Conservation (phyloP, 1,140 invertebrate species). For the Leptinotarsa lineolata region DNA sequence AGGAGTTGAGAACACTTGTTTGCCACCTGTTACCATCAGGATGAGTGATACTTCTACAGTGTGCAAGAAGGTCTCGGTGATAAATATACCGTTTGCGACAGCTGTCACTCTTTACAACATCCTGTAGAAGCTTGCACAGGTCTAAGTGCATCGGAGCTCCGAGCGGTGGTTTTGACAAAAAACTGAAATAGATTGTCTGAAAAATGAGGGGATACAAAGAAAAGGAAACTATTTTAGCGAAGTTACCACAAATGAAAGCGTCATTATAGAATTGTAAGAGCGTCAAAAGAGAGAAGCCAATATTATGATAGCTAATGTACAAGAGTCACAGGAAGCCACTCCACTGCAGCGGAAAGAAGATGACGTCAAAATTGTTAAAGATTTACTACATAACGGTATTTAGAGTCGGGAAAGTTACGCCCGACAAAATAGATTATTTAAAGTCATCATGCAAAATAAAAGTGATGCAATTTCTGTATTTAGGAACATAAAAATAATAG, state of each 20-base stretch:
- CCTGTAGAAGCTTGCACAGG: constrained; percentile 18
- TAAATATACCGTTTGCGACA: constrained; percentile 20
- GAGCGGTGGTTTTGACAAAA: constrained; percentile 18
- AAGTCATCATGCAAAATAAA: constrained; percentile 22
- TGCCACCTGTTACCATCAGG: constrained; percentile 11
- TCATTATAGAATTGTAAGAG: constrained; percentile 21
- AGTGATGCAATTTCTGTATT: constrained; percentile 20
- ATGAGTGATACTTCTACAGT: constrained; percentile 25
- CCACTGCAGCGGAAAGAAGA: constrained; percentile 20
- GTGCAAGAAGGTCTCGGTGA: constrained; percentile 20
- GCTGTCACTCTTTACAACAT: constrained; percentile 22
- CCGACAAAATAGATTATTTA: constrained; percentile 25
- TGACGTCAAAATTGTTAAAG: constrained; percentile 19
- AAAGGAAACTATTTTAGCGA: constrained; percentile 20
- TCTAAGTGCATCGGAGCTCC: constrained; percentile 18
- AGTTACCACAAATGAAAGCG: constrained; percentile 21
- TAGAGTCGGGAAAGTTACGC: constrained; percentile 16
- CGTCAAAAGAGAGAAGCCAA: constrained; percentile 24
- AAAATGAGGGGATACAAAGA: constrained; percentile 9
- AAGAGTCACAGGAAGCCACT: constrained; percentile 18
- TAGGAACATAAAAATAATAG: constrained; percentile 19
- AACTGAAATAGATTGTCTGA: constrained; percentile 9
- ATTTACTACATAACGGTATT: constrained; percentile 17
- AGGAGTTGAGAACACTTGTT: constrained; percentile 14
- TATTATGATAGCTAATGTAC: constrained; percentile 27